Base-by-base conservation (phyloP, 2,113 vertebrate species). In the Neodontobutis hainanensis region DNA sequence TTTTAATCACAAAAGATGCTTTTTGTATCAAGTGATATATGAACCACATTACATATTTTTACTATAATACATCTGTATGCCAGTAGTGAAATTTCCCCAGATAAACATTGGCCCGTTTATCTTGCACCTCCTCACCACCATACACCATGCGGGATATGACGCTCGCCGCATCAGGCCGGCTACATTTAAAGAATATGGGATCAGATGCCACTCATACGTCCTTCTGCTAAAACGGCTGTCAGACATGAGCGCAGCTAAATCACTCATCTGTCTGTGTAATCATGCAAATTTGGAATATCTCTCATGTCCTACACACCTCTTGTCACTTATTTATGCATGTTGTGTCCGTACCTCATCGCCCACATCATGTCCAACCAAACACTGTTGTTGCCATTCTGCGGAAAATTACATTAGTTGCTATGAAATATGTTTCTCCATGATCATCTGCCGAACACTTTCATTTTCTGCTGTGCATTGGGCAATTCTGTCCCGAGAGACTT, bases 221-320 rank as follows among this genome's bases (percentile, higher is more conserved):
- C 76, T 80, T 81, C 79, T 80, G 85, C 72, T 70, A 82, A 85
- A 87, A 80, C 44, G 75, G 77, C 87, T 92, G 88, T 91, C 87
- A 91, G 74, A 80, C 84, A 73, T 43, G 66, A 78, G 80, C 64
- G 35, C 81, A 88, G 77, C 86, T 86, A 90, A 90, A 91, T 92
- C 88, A 85, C 83, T 91, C 89, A 91, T 85, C 85, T 90, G 87
- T 88, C 84, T 68, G 73, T 78, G 83, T 88, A 91, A 91, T 92
- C 88, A 91, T 91, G 90, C 83, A 92, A 90, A 92, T 92, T 68
- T 73, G 67, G 27, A 76, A 86, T 83, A 91, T 81, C 76, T 68
- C 77, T 91, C 79, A 86, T 78, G 86, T 87, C 75, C 49, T 51
- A 34, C 68, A 58, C 73, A 43, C 74, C 82, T 68, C 73, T 83